A percentile compares a stretch with the other conserved stretches of the same genome.
Evolutionary conservation across 2,113 vertebrate genomes (phyloP).

Genomic region (Pluvialis apricaria): DNA sequence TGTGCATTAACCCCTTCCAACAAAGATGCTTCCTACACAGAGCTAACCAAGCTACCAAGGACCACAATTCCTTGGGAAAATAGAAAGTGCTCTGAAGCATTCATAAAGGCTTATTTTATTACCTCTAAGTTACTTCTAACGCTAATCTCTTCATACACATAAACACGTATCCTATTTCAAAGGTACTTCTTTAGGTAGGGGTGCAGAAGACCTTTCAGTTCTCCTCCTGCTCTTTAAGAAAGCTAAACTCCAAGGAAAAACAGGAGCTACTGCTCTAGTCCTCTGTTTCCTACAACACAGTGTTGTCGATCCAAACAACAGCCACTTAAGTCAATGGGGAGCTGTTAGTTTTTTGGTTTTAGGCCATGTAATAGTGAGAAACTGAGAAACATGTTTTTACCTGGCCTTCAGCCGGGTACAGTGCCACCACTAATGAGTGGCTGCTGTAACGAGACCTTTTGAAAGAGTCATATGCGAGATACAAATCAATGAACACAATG

Average conservation of each 20-base stretch:
- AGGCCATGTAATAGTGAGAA: background rate
- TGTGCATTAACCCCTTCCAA: background rate
- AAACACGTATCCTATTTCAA: background rate
- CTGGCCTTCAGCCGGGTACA: background rate
- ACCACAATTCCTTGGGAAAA: background rate
- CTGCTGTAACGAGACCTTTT: background rate
- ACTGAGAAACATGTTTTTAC: constrained; percentile 26
- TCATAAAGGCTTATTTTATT: background rate
- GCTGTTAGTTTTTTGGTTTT: background rate
- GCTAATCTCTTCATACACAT: background rate
- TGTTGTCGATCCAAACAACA: background rate
- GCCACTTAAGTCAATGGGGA: background rate
- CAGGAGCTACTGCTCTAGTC: background rate
- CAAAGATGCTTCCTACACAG: background rate
- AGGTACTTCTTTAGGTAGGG: background rate
- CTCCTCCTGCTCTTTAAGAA: background rate
- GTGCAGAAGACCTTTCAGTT: background rate
- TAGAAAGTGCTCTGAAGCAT: background rate
- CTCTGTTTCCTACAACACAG: background rate
- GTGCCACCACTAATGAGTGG: background rate
- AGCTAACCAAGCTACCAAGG: background rate
- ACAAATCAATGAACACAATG: background rate
- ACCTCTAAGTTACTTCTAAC: background rate
- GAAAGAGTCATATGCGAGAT: background rate
- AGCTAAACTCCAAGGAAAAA: background rate